Conservation (phyloP, 2,888 invertebrate species). For the Lathronympha strigana region DNA sequence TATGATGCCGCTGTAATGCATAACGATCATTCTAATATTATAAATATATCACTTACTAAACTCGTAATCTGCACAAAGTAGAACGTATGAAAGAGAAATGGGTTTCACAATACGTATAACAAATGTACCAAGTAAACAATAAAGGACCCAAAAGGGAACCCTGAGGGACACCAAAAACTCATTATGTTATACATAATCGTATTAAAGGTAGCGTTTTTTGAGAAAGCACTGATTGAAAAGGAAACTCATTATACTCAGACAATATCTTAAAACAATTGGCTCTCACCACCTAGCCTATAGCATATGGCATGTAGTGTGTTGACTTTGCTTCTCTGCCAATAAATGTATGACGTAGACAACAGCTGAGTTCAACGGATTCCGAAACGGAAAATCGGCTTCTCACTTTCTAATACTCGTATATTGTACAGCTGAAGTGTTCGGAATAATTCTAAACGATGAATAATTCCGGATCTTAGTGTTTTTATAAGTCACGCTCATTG, state of each 20-base stretch:
- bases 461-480: background rate
- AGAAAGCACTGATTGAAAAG: constrained; percentile 19
- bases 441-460: background rate
- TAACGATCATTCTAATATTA: no score
- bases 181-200: background rate
- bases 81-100: background rate
- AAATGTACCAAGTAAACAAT: background rate
- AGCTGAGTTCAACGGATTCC: constrained; percentile 39
- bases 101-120: background rate
- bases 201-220: background rate
- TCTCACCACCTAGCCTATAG: background rate
- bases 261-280: constrained; percentile 21
- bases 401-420: background rate
- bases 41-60: no score
- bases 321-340: constrained; percentile 34
- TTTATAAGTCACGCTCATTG: no score
- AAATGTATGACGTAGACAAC: constrained; percentile 33
- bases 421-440: background rate
- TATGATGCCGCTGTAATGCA: no score
- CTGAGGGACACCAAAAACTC: background rate
- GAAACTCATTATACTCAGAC: constrained; percentile 26
- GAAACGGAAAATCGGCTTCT: constrained; percentile 10
- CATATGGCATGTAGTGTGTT: constrained; percentile 18
- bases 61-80: background rate
- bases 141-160: background rate